Evolutionary conservation across 2,888 invertebrate species (phyloP).

Genomic region (Mimumesa dahlbomi): DNA sequence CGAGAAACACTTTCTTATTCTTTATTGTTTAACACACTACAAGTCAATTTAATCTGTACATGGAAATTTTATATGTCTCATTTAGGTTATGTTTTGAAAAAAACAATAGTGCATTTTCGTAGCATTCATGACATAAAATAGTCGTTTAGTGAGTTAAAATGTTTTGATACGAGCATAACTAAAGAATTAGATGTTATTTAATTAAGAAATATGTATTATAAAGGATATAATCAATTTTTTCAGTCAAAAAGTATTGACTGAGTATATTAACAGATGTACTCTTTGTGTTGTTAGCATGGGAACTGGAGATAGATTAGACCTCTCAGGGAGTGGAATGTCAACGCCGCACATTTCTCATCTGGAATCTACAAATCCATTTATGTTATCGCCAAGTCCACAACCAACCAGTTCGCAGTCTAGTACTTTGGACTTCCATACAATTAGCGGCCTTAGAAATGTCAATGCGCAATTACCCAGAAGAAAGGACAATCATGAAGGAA

Average conservation of each 20-base stretch:
- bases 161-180: too few relatives aligned
- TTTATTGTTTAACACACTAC: too few relatives aligned
- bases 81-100: constrained; percentile 55
- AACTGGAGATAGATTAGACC: constrained; percentile 66
- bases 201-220: neutral
- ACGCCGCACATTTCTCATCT: constrained; percentile 67
- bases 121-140: constrained; percentile 55
- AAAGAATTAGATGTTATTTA: neutral
- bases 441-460: constrained; percentile 73
- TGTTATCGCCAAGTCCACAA: constrained; percentile 67
- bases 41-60: too few relatives aligned
- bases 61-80: too few relatives aligned
- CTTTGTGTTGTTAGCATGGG: constrained; percentile 62
- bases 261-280: neutral
- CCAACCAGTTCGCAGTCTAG: constrained; percentile 72
- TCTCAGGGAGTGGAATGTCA: constrained; percentile 66
- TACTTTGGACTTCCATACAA: constrained; percentile 66
- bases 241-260: neutral
- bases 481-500: constrained; percentile 74
- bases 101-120: constrained; percentile 12
- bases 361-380: constrained; percentile 64
- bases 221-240: too few relatives aligned
- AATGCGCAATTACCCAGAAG: constrained; percentile 70
- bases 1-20: too few relatives aligned
- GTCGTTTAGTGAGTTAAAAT: neutral